Evolutionary conservation across 2,888 invertebrate species (phyloP).

Genomic region (Drosophila paranaensis): DNA sequence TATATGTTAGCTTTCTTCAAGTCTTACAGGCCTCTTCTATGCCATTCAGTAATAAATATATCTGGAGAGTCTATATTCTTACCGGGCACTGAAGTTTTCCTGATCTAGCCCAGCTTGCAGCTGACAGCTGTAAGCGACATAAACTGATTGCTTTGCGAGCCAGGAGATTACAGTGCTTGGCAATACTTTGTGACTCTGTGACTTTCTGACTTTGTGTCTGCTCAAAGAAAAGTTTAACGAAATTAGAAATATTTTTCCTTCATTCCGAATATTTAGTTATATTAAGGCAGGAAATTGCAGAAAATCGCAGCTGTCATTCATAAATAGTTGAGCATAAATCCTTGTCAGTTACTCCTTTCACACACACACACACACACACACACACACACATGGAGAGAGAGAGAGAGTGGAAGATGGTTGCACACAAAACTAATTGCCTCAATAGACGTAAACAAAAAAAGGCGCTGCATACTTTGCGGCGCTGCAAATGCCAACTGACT

Average conservation of each 20-base stretch:
- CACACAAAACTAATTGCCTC: slow-evolving; percentile 72
- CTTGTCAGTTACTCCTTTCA: slow-evolving; percentile 8
- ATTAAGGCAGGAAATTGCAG: slow-evolving; percentile 29
- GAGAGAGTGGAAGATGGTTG: slow-evolving; percentile 2
- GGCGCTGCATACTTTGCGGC: slow-evolving; percentile 59
- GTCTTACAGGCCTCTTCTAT: no score
- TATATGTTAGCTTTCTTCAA: no score
- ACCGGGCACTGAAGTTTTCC: no score
- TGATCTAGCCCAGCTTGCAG: background rate
- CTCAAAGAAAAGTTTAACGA: background rate
- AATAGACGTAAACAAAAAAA: slow-evolving; percentile 57
- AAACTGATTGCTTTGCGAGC: background rate
- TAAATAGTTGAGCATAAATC: slow-evolving; percentile 48
- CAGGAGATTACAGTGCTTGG: background rate
- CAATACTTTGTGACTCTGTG: background rate
- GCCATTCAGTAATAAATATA: no score
- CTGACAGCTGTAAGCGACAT: background rate
- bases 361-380: background rate
- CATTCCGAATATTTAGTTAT: background rate
- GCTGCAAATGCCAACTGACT: slow-evolving; percentile 35
- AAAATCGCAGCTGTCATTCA: slow-evolving; percentile 33
- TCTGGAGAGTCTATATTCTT: no score
- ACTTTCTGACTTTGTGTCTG: background rate
- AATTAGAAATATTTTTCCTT: background rate
- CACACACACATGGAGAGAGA: background rate